These are phyloP conservation scores for Chiloscyllium plagiosum DNA, from an alignment of 2,113 vertebrate species.

Conservation along the genomic window DNA sequence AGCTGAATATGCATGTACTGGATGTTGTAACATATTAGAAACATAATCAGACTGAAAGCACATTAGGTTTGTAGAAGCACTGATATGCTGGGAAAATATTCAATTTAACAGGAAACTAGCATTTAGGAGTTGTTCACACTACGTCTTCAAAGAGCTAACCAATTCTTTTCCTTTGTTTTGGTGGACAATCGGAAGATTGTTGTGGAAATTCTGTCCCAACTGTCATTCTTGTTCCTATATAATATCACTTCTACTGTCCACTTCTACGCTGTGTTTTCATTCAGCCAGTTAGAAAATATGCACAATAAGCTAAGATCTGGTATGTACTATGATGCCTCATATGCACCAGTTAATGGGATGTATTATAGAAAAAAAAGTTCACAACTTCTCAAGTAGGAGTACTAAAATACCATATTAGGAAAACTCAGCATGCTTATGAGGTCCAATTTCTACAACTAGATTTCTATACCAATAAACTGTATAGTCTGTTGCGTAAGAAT, in stretches of 20 bases:
- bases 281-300: too few species aligned
- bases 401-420: neutral
- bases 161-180: neutral
- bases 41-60: neutral
- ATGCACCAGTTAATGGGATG: neutral
- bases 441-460: neutral
- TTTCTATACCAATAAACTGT: neutral
- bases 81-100: neutral
- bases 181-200: neutral
- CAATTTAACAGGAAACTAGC: neutral
- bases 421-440: neutral
- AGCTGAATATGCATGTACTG: neutral
- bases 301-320: neutral
- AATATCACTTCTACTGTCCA: neutral
- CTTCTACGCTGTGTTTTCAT: too few species aligned
- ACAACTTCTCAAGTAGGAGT: neutral
- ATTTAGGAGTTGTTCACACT: neutral
- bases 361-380: neutral
- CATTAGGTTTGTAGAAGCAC: neutral
- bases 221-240: neutral
- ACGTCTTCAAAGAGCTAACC: neutral
- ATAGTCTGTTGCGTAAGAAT: neutral
- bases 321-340: neutral
- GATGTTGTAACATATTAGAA: neutral
- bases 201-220: neutral